Evolutionary conservation across 2,113 vertebrate genomes (phyloP).

Genomic region (Athene cunicularia): DNA sequence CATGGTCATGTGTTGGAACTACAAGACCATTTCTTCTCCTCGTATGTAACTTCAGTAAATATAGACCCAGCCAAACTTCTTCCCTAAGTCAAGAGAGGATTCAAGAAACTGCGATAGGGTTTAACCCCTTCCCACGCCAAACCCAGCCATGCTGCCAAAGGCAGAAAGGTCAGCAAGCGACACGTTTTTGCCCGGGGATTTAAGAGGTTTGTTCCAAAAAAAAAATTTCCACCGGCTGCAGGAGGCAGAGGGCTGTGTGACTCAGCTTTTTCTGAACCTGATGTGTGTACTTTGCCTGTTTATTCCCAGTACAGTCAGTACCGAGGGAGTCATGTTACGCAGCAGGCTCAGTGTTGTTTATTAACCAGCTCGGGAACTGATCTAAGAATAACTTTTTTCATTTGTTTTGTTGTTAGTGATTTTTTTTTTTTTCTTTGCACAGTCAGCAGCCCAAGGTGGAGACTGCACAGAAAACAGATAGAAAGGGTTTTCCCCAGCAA

Average conservation of each 20-base stretch:
- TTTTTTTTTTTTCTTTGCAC: not conserved
- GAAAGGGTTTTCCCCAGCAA: not conserved
- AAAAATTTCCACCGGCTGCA: not conserved
- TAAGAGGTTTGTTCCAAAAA: not conserved
- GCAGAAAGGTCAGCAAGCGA: not conserved
- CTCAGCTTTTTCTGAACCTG: constrained; percentile 69
- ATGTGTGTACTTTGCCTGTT: constrained; percentile 47
- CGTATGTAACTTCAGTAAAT: not conserved
- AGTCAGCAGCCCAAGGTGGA: not conserved
- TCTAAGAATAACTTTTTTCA: constrained; percentile 64
- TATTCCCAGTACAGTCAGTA: constrained; percentile 61
- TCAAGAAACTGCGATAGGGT: not conserved
- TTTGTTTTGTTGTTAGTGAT: not conserved
- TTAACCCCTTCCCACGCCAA: not conserved
- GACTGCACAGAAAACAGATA: not conserved
- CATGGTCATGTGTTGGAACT: constrained; percentile 8
- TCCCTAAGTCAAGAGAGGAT: not conserved
- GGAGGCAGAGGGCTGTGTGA: constrained; percentile 58
- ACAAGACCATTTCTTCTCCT: not conserved
- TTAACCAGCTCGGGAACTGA: constrained; percentile 13
- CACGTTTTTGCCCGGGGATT: not conserved
- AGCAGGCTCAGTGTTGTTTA: constrained; percentile 45
- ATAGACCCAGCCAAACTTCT: not conserved
- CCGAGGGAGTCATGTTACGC: constrained; percentile 55
- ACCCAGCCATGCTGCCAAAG: not conserved